phyloP scores from a whole-genome alignment of 2,888 invertebrate genomes.

The Endomychus coccineus region DNA sequence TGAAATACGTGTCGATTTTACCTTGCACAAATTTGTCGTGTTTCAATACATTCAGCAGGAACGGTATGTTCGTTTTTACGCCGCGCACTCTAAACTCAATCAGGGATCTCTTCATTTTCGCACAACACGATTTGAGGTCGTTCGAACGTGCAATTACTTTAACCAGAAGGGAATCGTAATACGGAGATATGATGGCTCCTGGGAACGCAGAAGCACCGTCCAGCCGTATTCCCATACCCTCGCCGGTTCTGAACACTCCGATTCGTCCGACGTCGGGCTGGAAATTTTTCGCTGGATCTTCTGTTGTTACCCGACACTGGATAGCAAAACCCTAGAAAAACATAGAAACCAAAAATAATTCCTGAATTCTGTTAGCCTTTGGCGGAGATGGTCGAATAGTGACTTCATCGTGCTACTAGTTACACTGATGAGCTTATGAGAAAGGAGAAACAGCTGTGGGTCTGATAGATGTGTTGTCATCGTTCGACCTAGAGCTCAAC shows the following conservation, averaged over 20 bases:
- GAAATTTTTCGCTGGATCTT: conserved; percentile 95
- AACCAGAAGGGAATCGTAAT: conserved; percentile 95
- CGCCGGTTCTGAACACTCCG: conserved; percentile 93
- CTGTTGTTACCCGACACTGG: conserved; percentile 97
- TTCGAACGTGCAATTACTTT: conserved; percentile 87
- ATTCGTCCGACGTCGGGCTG: conserved; percentile 97
- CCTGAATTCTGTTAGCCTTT: too few species aligned
- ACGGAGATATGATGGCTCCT: conserved; percentile 96
- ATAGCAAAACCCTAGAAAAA: conserved; percentile 71
- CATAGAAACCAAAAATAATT: too few species aligned
- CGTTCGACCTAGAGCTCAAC: too few species aligned
- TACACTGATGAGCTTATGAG: too few species aligned
- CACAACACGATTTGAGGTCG: conserved; percentile 82
- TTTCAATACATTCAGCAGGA: conserved; percentile 90
- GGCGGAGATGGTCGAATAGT: too few species aligned
- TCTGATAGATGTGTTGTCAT: too few species aligned
- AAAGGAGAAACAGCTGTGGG: too few species aligned
- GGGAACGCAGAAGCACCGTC: conserved; percentile 96
- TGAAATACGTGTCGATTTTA: conserved; percentile 94
- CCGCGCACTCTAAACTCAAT: conserved; percentile 96
- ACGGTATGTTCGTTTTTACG: conserved; percentile 99
- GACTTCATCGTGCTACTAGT: too few species aligned
- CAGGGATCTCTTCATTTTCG: conserved; percentile 94
- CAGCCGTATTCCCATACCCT: conserved; percentile 98
- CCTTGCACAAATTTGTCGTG: conserved; percentile 95